Evolutionary conservation across 2,888 invertebrate species (phyloP).

Genomic region (Tolmerus cingulatus): DNA sequence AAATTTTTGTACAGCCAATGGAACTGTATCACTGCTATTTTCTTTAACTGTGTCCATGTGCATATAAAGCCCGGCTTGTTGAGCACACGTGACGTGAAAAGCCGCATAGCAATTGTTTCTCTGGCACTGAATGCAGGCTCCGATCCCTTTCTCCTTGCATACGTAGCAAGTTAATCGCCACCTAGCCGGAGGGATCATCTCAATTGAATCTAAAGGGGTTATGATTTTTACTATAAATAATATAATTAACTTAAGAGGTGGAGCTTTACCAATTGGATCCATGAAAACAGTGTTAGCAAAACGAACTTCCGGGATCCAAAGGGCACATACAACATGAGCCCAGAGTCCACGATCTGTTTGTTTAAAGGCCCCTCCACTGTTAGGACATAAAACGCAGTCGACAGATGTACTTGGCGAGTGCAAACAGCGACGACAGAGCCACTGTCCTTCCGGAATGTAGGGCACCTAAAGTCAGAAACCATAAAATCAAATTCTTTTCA

Average conservation of each 20-base stretch:
- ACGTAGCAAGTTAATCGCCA: constrained; percentile 98
- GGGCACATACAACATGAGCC: constrained; percentile 98
- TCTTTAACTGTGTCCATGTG: constrained; percentile 90
- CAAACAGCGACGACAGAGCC: constrained; percentile 94
- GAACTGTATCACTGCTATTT: constrained; percentile 70
- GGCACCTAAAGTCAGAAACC: constrained; percentile 67
- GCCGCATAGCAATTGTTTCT: constrained; percentile 96
- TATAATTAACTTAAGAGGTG: background rate
- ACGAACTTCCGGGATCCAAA: constrained; percentile 98
- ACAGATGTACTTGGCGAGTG: constrained; percentile 96
- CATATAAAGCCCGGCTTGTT: constrained; percentile 93
- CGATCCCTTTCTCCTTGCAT: constrained; percentile 90
- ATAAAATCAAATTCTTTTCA: background rate
- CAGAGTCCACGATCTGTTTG: constrained; percentile 94
- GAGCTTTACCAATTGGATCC: constrained; percentile 83
- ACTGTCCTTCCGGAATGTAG: constrained; percentile 96
- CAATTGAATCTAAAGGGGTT: constrained; percentile 79
- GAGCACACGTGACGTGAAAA: constrained; percentile 99
- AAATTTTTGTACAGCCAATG: constrained; percentile 90
- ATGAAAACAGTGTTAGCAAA: constrained; percentile 98
- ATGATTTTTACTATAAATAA: background rate
- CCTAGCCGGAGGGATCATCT: constrained; percentile 92
- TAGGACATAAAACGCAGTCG: constrained; percentile 97
- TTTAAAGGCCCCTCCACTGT: constrained; percentile 98
- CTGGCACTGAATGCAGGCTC: constrained; percentile 98